Base-by-base conservation (phyloP, 1,140 invertebrate genomes). In the Tribolium castaneum region DNA sequence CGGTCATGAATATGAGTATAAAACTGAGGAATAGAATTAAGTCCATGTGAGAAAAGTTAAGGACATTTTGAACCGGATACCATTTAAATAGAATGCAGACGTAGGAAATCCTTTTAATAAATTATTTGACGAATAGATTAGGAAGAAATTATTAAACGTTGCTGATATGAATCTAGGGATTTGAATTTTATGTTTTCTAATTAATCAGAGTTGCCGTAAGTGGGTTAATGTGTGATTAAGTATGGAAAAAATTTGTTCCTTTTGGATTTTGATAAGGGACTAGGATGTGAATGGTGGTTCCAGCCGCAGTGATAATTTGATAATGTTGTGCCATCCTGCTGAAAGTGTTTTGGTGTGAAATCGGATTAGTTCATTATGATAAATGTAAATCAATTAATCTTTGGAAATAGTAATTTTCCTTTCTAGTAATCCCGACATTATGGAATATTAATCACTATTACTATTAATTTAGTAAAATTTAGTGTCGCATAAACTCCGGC, bases 401-500 rank as follows among this genome's bases (percentile, higher is more conserved):
- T 16, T 12, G 49, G 4, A 52, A 52, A 52, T n/a, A 25, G 54
- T n/a, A 59, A 59, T 22, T 59, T n/a, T 66, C 59, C 59, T 39
- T 66, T 35, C 59, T 66, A 34, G 25, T 35, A 66, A 66, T 66
- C 59, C 59, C 30, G 6, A 3, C 30, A 66, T 66, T 66, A 34
- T 10, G 2, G 59, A n/a, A 30, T 14, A 66, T 66, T 66, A 66
- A 66, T 66, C 59, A 66, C 45, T n/a, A 66, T 66, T 35, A 66
- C 4, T 35, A 66, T 66, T 66, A 66, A 66, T 66, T 66, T 35
- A 66, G 59, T 4, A 35, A 66, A 66, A 66, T 66, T 66, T 66
- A 66, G 59, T 66, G 59, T 66, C 59, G 25, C 59, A 66, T 66
- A 66, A 66, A 66, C 59, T n/a, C n/a, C 59, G 6, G 30, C 59